Percentiles rank a stretch among this genome's conserved stretches.
Conservation (phyloP, 1,140 invertebrate genomes). For the Papilio helenus region DNA sequence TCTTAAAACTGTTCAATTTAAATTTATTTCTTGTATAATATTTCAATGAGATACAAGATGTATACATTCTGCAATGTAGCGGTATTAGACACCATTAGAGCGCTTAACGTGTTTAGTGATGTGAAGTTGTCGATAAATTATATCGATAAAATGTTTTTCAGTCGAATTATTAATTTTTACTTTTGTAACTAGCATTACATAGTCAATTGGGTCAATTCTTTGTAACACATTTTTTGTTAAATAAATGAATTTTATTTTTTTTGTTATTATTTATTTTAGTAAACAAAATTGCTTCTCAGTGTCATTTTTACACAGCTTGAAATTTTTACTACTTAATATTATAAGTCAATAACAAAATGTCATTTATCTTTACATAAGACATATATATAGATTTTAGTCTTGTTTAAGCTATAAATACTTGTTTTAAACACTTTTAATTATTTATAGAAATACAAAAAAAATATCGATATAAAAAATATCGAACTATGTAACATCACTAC, state of each 20-base stretch:
- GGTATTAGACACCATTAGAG: slow-evolving; percentile 20
- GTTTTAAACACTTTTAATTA: background rate
- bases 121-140: background rate
- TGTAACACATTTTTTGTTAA: no score
- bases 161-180: background rate
- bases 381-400: background rate
- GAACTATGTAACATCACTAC: slow-evolving; percentile 21
- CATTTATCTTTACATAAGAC: no score
- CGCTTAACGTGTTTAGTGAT: slow-evolving; percentile 24
- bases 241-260: no score
- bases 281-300: no score
- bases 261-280: no score
- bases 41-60: slow-evolving; percentile 23
- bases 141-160: background rate
- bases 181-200: no score
- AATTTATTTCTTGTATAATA: slow-evolving; percentile 14
- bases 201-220: no score
- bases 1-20: background rate
- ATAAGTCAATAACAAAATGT: no score
- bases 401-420: background rate
- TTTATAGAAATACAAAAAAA: background rate
- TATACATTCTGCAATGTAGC: slow-evolving; percentile 13
- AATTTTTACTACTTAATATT: no score
- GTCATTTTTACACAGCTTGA: no score
- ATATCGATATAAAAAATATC: slow-evolving; percentile 34